phyloP scores from a whole-genome alignment of 2,113 vertebrate genomes.

The Heterotis niloticus region DNA sequence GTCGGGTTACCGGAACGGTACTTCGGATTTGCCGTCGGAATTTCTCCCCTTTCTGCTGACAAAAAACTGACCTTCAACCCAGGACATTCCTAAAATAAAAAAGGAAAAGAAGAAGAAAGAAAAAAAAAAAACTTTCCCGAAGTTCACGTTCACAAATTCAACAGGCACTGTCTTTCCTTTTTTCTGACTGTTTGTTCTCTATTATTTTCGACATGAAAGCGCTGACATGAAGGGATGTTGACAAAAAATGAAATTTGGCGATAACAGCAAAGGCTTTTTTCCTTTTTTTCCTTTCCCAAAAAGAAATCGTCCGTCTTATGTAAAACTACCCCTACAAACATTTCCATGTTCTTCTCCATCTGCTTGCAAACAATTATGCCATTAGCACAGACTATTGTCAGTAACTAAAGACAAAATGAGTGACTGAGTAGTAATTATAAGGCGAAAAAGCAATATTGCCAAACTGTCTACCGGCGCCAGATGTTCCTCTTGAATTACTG shows the following conservation, averaged over 20 bases:
- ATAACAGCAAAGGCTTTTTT: too few relatives aligned
- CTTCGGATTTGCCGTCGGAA: slow-evolving; percentile 34
- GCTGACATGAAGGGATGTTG: slow-evolving; percentile 43
- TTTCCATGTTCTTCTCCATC: too few relatives aligned
- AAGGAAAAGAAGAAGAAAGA: slow-evolving; percentile 54
- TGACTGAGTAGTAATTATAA: background rate
- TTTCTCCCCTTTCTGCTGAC: background rate
- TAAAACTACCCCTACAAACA: too few relatives aligned
- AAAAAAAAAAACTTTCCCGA: slow-evolving; percentile 65
- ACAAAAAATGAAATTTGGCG: background rate
- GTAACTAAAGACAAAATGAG: background rate
- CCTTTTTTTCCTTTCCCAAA: too few relatives aligned
- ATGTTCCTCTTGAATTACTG: background rate
- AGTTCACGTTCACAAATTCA: slow-evolving; percentile 51
- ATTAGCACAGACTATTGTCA: too few relatives aligned
- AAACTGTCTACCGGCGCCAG: background rate
- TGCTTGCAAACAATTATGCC: too few relatives aligned
- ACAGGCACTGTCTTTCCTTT: slow-evolving; percentile 48
- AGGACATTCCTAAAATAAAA: slow-evolving; percentile 40
- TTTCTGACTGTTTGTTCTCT: slow-evolving; percentile 46
- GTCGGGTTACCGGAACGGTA: slow-evolving; percentile 56
- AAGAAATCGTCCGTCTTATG: too few relatives aligned
- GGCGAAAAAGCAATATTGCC: background rate
- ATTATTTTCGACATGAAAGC: slow-evolving; percentile 47
- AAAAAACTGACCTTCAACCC: slow-evolving; percentile 39